These are phyloP conservation scores for Nothoprocta pentlandii DNA, from an alignment of 2,113 vertebrate genomes.

Conservation along the genomic window DNA sequence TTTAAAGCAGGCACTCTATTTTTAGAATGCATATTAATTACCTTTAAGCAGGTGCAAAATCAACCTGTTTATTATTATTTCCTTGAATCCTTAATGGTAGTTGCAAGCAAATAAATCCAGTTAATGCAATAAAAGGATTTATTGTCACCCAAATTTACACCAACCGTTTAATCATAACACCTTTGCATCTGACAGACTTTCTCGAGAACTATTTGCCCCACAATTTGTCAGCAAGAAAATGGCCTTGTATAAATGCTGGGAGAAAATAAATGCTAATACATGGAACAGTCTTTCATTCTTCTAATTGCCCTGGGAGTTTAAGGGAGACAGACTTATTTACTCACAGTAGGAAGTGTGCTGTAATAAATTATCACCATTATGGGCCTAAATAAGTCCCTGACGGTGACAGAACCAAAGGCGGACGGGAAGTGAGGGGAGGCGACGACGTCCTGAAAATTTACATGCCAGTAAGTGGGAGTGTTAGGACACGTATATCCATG, in stretches of 20 bases:
- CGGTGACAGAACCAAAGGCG: constrained; percentile 57
- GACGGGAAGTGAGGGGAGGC: not conserved
- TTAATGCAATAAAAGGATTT: constrained; percentile 82
- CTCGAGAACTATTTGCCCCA: constrained; percentile 80
- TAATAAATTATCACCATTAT: constrained; percentile 83
- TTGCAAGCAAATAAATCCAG: constrained; percentile 76
- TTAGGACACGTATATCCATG: not conserved
- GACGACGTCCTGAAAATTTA: not conserved
- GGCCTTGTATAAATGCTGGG: constrained; percentile 79
- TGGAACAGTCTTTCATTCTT: constrained; percentile 80
- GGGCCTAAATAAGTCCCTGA: constrained; percentile 69
- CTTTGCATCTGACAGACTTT: constrained; percentile 81
- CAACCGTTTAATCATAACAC: constrained; percentile 81
- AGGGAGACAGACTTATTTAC: constrained; percentile 87
- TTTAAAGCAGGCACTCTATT: constrained; percentile 41
- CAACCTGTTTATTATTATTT: constrained; percentile 79
- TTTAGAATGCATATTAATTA: constrained; percentile 77
- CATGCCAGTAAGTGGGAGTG: fast-evolving
- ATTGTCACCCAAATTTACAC: constrained; percentile 79
- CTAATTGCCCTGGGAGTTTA: constrained; percentile 85
- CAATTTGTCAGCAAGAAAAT: constrained; percentile 83
- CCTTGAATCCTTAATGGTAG: constrained; percentile 71
- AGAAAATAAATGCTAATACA: constrained; percentile 83
- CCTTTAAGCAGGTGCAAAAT: constrained; percentile 77
- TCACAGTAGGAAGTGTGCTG: constrained; percentile 78